Evolutionary conservation across 1,140 invertebrate species (phyloP), one percentile per base, ranked within the genome.

Genomic region (Pseudomyrmex sp.): DNA sequence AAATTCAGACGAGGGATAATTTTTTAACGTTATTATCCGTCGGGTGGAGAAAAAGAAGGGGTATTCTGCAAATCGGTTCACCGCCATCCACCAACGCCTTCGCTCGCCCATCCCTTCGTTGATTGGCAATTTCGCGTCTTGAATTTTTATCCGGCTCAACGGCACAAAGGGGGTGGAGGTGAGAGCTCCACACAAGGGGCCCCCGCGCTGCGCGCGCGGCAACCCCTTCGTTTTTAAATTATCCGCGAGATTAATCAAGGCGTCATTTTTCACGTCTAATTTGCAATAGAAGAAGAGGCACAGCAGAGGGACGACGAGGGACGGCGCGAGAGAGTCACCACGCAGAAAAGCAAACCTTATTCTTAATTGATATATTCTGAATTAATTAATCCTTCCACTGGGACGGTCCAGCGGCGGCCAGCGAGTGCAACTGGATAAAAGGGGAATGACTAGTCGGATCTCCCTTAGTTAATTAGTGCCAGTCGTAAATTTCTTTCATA

Each of bases 201-300:
- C 35, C 35, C 5, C 35, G 54, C 46, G 61, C 65, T 59, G 75
- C 83, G 73, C 73, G 82, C 72, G 85, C 83, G 75, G 90, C 92
- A 94, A 94, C 93, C 94, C 94, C 92, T 94, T 94, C 93, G 92
- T 94, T 94, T 94, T 94, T 93, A 94, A 94, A 94, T 94, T 94
- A 94, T 94, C 94, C 93, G 92, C 89, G 89, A 94, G 93, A 94
- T 94, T 94, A 94, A 94, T 94, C 93, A 94, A 94, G 93, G 93
- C 93, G 92, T 94, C 93, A 94, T 94, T 94, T 94, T 94, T 94
- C 93, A 94, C 93, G 93, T 94, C 93, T 93, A 94, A 94, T 94
- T 94, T 94, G 92, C 93, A 94, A 94, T 94, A 94, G 93, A 80
- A 93, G 92, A 92, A 89, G 84, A 79, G 89, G 82, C 68, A 77